Evolutionary conservation across 2,113 vertebrate genomes (phyloP).

Genomic region (Willisornis vidua): DNA sequence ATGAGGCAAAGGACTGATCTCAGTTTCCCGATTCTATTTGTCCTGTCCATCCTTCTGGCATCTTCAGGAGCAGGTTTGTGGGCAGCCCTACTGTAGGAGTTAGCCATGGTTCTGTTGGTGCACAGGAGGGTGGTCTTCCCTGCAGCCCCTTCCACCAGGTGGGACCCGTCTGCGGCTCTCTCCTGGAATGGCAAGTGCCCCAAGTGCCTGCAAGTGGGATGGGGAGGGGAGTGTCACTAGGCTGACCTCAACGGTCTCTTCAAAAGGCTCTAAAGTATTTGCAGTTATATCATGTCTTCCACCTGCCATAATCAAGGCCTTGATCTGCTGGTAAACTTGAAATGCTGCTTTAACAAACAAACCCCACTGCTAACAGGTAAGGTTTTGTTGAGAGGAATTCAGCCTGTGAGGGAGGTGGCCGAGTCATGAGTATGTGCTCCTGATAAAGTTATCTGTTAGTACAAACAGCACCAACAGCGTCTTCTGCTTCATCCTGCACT

Average conservation of each 20-base stretch:
- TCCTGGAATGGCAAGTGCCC: neutral
- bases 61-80: neutral
- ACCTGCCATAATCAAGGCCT: neutral
- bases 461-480: rapidly evolving
- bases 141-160: neutral
- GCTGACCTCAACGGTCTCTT: neutral
- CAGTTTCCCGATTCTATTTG: neutral
- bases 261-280: neutral
- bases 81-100: neutral
- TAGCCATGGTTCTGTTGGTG: rapidly evolving
- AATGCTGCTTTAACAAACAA: neutral
- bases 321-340: neutral
- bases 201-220: rapidly evolving
- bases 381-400: neutral
- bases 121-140: neutral
- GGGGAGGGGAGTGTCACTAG: neutral
- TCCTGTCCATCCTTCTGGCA: neutral
- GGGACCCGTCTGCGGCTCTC: neutral
- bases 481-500: neutral
- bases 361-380: neutral
- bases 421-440: neutral
- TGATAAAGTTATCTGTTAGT: neutral
- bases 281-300: neutral
- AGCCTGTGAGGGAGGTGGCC: neutral
- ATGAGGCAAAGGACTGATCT: neutral